Percentiles rank a stretch among this genome's conserved stretches.
phyloP scores from a whole-genome alignment of 2,888 invertebrate species.

The Axea sp. region DNA sequence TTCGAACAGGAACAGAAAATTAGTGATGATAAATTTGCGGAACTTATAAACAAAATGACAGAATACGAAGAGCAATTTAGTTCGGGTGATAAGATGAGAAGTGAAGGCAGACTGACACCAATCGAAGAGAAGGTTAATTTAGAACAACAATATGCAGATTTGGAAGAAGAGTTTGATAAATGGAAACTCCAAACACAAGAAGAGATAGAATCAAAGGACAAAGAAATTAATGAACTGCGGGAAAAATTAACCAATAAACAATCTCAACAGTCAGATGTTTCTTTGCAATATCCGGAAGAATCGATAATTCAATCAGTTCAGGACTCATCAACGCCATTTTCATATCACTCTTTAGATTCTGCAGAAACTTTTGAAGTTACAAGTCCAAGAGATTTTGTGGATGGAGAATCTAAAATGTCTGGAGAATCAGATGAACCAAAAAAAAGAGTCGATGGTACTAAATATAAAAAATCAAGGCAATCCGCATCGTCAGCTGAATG shows the following conservation, averaged over 20 bases:
- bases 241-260: slow-evolving; percentile 67
- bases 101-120: slow-evolving; percentile 84
- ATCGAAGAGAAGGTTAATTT: slow-evolving; percentile 87
- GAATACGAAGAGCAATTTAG: slow-evolving; percentile 90
- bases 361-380: slow-evolving; percentile 35
- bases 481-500: slow-evolving; percentile 27
- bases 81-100: slow-evolving; percentile 77
- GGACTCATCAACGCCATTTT: slow-evolving; percentile 51
- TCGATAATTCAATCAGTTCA: slow-evolving; percentile 8
- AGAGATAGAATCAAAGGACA: slow-evolving; percentile 81
- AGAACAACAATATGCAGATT: slow-evolving; percentile 85
- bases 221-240: slow-evolving; percentile 81
- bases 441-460: background rate
- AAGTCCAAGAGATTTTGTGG: slow-evolving; percentile 17
- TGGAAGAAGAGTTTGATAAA: slow-evolving; percentile 86
- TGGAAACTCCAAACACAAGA: slow-evolving; percentile 81
- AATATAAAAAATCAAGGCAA: slow-evolving; percentile 1
- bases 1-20: slow-evolving; percentile 88
- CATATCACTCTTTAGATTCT: slow-evolving; percentile 55
- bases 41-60: slow-evolving; percentile 86
- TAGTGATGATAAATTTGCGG: slow-evolving; percentile 87
- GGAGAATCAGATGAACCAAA: background rate
- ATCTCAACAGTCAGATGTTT: slow-evolving; percentile 58
- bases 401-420: background rate
- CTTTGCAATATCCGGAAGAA: slow-evolving; percentile 70